A percentile compares a stretch with the other conserved stretches of the same genome.
These are phyloP conservation scores for Meloidogyne chitwoodi DNA, from an alignment of 1,140 invertebrate genomes.

Conservation along the genomic window DNA sequence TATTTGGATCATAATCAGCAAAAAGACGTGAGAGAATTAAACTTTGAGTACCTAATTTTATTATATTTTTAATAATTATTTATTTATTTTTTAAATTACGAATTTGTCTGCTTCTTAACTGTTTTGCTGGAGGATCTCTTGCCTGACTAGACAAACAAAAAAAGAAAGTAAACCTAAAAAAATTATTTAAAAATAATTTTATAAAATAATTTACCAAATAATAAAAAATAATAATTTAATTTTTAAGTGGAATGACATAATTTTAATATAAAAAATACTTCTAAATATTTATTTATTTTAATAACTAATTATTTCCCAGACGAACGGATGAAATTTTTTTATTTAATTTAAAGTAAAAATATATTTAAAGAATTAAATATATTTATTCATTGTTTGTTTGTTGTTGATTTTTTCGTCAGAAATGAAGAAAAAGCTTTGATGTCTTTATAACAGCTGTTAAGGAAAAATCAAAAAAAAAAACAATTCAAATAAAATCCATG, in stretches of 20 bases:
- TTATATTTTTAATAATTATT: not conserved
- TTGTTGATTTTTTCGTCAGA: no score
- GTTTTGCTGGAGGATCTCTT: constrained; percentile 6
- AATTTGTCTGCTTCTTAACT: constrained; percentile 7
- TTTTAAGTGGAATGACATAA: not conserved
- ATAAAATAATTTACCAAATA: not conserved
- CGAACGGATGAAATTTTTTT: not conserved
- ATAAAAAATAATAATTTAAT: not conserved
- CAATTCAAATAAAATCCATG: not conserved
- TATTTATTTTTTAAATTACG: not conserved
- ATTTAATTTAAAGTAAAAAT: not conserved
- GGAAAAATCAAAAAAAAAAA: not conserved
- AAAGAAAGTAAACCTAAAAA: not conserved
- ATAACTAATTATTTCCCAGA: not conserved
- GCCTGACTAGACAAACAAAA: not conserved
- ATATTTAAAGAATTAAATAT: not conserved
- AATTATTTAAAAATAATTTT: not conserved
- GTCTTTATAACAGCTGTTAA: no score
- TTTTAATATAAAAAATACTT: not conserved
- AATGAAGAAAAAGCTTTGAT: no score
- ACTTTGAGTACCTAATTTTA: constrained; percentile 35
- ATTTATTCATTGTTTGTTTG: no score
- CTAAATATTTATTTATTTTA: no score
- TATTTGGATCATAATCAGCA: constrained; percentile 45
- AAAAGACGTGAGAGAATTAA: constrained; percentile 44